Base-by-base conservation (phyloP, 1,140 invertebrate genomes). In the Trichogramma pretiosum region DNA sequence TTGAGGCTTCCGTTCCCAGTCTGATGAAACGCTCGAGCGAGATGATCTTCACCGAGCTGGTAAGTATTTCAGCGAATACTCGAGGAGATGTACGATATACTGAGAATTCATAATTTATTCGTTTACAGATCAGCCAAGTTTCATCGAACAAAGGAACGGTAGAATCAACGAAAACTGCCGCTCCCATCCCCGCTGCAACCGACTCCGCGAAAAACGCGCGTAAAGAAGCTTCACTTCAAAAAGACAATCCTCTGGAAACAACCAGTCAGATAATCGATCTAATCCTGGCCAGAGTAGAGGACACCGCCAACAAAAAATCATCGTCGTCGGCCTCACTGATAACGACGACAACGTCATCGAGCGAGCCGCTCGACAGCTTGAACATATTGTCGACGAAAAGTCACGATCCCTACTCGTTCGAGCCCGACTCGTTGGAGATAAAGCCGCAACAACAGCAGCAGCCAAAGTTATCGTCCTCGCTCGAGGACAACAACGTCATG, bases 11-110 rank as follows among this genome's bases (percentile, higher is more conserved):
- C 51, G 65, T 77, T 33, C 70, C 79, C 10, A 77, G 74, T 21
- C 77, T 81, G 56, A 90, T 92, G 87, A 92, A 90, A 63, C 73
- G 88, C 48, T 91, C 87, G 0, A 83, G 86, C 52, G 88, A 92
- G 70, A 91, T 92, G 87, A 85, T 86, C 52, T 91, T 92, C 64
- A 83, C 85, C 60, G 84, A 85, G 13, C 81, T 65, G 2, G 49
- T 46, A 26, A 36, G 33, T 23, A 17, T 5, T 5, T 28, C 24
- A 28, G 24, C 24, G 24, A 28, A 11, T 28, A 28, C 5, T 5
- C 24, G 5, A 7, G 24, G 24, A 5, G 24, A n/a, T n/a, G n/a
- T n/a, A n/a, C n/a, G n/a, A n/a, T n/a, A n/a, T n/a, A n/a, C n/a
- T n/a, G n/a, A n/a, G n/a, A n/a, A n/a, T n/a, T n/a, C n/a, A n/a